Evolutionary conservation across 2,888 invertebrate species (phyloP).

Genomic region (Holacanthella duospinosa): DNA sequence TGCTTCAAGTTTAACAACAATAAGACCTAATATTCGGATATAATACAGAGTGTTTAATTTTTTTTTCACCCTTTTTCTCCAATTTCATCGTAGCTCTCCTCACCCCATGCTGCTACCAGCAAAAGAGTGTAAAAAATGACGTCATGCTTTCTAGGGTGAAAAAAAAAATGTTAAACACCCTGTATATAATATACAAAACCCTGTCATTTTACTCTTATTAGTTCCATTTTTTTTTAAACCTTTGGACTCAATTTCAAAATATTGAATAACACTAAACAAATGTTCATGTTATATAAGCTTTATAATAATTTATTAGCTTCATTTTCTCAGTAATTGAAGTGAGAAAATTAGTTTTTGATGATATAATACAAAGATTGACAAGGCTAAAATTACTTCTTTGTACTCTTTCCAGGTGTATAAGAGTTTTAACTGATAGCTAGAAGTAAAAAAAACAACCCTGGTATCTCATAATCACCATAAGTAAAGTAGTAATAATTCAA

Average conservation of each 20-base stretch:
- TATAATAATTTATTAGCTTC: background rate
- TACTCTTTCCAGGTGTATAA: background rate
- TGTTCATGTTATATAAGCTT: background rate
- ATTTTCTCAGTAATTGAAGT: background rate
- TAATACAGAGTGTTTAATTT: too few relatives aligned
- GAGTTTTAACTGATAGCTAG: background rate
- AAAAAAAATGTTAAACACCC: conserved; percentile 1
- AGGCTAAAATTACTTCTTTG: background rate
- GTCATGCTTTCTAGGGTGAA: too few relatives aligned
- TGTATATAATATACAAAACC: too few relatives aligned
- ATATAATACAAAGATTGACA: background rate
- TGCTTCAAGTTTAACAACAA: conserved; percentile 27
- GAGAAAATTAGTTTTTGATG: background rate
- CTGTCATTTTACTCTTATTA: background rate
- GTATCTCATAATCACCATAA: too few relatives aligned
- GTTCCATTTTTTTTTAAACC: background rate
- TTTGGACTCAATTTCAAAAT: background rate
- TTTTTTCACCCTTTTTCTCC: too few relatives aligned
- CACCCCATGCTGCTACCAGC: too few relatives aligned
- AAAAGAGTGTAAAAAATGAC: too few relatives aligned
- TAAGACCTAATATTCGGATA: too few relatives aligned
- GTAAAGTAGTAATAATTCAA: too few relatives aligned
- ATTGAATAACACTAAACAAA: background rate
- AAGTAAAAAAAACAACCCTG: background rate
- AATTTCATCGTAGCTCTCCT: too few relatives aligned